Conservation (phyloP, 2,113 vertebrate genomes). For the Hassar affinis region DNA sequence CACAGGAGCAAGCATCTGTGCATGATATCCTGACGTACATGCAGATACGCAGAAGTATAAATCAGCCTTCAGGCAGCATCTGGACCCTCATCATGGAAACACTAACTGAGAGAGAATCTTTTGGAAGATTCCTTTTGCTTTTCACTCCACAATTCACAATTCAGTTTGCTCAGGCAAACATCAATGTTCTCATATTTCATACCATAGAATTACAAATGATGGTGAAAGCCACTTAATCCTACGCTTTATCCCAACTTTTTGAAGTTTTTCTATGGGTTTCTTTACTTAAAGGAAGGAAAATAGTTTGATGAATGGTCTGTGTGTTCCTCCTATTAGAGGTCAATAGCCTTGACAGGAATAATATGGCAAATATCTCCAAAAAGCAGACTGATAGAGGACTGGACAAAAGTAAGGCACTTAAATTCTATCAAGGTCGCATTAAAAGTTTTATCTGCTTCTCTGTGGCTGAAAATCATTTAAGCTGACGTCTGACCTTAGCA, state of each 20-base stretch:
- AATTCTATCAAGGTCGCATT: constrained; percentile 24
- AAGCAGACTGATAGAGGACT: background rate
- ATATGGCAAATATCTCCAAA: background rate
- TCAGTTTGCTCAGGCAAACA: no score
- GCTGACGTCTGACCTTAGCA: constrained; percentile 1
- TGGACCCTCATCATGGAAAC: background rate
- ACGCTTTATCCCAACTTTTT: background rate
- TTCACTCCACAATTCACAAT: no score
- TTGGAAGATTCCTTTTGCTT: no score
- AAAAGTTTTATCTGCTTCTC: constrained; percentile 13
- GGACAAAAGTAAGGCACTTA: constrained; percentile 20
- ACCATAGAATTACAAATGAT: background rate
- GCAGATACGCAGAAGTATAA: background rate
- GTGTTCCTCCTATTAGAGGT: constrained; percentile 13
- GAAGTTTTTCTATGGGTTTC: background rate
- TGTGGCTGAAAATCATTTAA: constrained; percentile 17
- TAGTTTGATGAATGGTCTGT: constrained; percentile 39
- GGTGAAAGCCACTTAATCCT: no score
- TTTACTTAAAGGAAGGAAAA: background rate
- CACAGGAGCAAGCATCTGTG: background rate
- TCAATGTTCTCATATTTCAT: background rate
- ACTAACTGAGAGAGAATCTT: background rate
- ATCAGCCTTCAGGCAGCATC: background rate
- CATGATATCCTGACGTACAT: background rate
- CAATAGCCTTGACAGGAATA: background rate